Conservation (phyloP, 2,113 vertebrate genomes). For the Pholis gunnellus region DNA sequence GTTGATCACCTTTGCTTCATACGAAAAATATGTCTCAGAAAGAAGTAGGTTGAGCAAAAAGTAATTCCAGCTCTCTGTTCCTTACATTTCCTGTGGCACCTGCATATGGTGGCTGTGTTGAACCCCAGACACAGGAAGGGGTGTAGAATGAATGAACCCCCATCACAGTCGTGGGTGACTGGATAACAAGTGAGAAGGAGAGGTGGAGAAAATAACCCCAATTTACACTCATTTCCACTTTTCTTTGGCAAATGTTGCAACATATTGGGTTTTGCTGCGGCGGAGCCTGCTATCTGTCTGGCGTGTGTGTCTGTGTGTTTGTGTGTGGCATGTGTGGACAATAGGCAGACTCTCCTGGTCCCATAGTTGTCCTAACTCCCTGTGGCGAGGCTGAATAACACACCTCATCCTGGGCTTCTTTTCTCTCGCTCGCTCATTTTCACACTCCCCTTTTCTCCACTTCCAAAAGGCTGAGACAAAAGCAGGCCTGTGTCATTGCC, state of each 20-base stretch:
- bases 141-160: conserved; percentile 59
- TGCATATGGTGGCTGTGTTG: conserved; percentile 46
- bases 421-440: conserved; percentile 81
- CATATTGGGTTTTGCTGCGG: conserved; percentile 79
- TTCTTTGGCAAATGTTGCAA: conserved; percentile 85
- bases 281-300: conserved; percentile 62
- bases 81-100: conserved; percentile 52
- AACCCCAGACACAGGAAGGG: conserved; percentile 48
- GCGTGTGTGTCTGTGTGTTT: conserved; percentile 15
- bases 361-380: conserved; percentile 80
- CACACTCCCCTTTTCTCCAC: conserved; percentile 81
- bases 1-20: neutral
- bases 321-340: conserved; percentile 80
- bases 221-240: conserved; percentile 89
- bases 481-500: conserved; percentile 66
- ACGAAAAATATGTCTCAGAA: conserved; percentile 17
- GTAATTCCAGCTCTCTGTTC: conserved; percentile 40
- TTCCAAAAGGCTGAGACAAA: conserved; percentile 81
- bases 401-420: conserved; percentile 82
- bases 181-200: conserved; percentile 81
- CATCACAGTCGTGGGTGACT: conserved; percentile 66
- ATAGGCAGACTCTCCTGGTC: conserved; percentile 81
- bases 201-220: conserved; percentile 84
- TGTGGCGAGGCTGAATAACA: conserved; percentile 85
- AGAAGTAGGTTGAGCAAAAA: conserved; percentile 33